phyloP scores from a whole-genome alignment of 2,888 invertebrate species.

The Zele albiditarsus region DNA sequence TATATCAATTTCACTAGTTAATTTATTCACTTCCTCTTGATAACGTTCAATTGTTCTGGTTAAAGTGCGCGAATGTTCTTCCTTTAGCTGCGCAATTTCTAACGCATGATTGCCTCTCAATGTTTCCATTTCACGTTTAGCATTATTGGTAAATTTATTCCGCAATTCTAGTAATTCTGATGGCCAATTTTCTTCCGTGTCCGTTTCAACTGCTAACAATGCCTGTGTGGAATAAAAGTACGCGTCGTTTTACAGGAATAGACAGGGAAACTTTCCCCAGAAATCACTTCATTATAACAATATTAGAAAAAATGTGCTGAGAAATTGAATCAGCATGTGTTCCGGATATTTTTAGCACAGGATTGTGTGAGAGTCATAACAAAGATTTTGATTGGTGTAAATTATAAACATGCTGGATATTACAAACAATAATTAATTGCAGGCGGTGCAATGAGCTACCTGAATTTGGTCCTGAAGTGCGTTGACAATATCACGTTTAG shows the following conservation, averaged over 20 bases:
- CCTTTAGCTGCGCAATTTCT: constrained; percentile 75
- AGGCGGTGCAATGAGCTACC: constrained; percentile 74
- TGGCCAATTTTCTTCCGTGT: constrained; percentile 84
- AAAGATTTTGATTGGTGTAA: not conserved
- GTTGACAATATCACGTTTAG: constrained; percentile 80
- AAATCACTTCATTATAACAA: constrained; percentile 7
- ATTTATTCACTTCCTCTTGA: constrained; percentile 58
- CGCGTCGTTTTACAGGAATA: not conserved
- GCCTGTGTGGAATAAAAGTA: constrained; percentile 74
- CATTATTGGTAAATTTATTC: constrained; percentile 82
- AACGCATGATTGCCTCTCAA: constrained; percentile 76
- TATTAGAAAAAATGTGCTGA: not conserved
- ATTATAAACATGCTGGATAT: constrained; percentile 7
- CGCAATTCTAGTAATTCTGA: constrained; percentile 82
- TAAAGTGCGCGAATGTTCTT: constrained; percentile 57
- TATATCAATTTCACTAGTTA: constrained; percentile 46
- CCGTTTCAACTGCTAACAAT: constrained; percentile 80
- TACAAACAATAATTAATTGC: constrained; percentile 18
- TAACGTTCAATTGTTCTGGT: constrained; percentile 58
- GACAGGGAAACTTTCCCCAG: not conserved
- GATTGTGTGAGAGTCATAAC: constrained; percentile 9
- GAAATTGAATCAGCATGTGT: not conserved
- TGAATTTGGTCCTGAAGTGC: constrained; percentile 83
- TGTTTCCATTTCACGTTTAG: constrained; percentile 77
- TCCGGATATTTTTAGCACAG: not conserved